Evolutionary conservation across 2,797 vertebrate genomes (phyloP), one percentile per base, ranked within the genome.

Genomic region (Trichosurus vulpecula): DNA sequence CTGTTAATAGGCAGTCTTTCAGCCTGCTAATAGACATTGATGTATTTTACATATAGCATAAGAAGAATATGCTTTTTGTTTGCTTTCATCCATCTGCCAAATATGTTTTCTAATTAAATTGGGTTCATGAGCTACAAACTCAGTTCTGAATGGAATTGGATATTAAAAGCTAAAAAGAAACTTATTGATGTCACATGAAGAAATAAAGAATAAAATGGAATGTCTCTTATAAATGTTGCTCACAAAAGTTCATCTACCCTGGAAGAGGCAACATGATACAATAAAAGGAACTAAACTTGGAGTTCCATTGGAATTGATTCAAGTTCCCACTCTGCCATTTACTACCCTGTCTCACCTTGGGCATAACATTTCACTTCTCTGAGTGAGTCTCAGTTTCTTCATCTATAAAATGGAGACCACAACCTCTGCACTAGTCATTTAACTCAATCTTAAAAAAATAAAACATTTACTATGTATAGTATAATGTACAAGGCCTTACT

Each of bases 181-280:
- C 51, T 22, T 90, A 53, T 54, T 53, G 41, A 55, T 2, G 1
- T 95, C 89, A 89, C 0, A 0, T 51, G 27, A 92, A 57, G 53
- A 94, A 96, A 52, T 54, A 55, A 92, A 96, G 94, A 91, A n/a
- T 58, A 31, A 57, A 30, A 51, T 57, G 35, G 92, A 92, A 52
- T 56, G 54, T 94, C 66, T 54, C 58, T 81, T 90, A 89, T 47
- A 92, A 74, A 35, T 91, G 61, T 35, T 91, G 22, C 52, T 58
- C 90, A 81, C 14, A 90, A 54, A 52, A 52, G 54, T 90, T 90
- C 13, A 53, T 52, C 13, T 2, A 0, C 52, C 30, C 52, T 16
- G 4, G 3, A 90, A 51, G 90, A 90, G 35, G 14, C 90, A 90
- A 22, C 29, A 54, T 90, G 30, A n/a, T 2, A 16, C 13, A 4